Evolutionary conservation across 2,888 invertebrate genomes (phyloP).

Genomic region (Actias luna): DNA sequence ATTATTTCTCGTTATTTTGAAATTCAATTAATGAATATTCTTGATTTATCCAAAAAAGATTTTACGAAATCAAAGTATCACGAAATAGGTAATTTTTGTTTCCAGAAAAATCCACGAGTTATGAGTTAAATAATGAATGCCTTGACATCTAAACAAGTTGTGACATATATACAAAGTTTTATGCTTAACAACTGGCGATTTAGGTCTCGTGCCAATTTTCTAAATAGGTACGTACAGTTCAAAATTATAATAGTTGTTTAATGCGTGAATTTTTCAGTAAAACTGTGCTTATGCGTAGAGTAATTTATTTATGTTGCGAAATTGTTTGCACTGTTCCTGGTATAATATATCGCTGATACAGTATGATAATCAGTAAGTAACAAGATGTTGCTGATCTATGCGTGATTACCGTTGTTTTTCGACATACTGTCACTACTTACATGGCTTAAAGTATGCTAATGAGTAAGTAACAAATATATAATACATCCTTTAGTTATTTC

Average conservation of each 20-base stretch:
- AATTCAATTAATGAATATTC: background rate
- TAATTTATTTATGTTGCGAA: background rate
- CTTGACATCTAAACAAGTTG: background rate
- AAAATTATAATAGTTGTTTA: background rate
- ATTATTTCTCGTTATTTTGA: background rate
- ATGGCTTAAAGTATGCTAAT: background rate
- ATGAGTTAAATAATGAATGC: background rate
- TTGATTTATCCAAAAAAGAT: background rate
- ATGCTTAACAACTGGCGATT: background rate
- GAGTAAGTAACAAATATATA: background rate
- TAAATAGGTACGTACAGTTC: background rate
- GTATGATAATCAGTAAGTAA: background rate
- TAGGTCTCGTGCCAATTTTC: conserved; percentile 5
- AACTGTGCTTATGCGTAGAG: background rate
- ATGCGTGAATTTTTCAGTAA: background rate
- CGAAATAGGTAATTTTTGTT: background rate
- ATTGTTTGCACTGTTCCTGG: conserved; percentile 1
- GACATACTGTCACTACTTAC: too few relatives aligned
- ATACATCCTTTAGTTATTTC: background rate
- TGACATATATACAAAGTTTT: background rate
- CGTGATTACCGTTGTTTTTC: too few relatives aligned
- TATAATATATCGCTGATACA: background rate
- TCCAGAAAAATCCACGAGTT: background rate
- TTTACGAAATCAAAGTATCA: background rate
- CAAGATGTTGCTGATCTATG: too few relatives aligned